Percentiles rank a stretch among this genome's conserved stretches.
Evolutionary conservation across 1,140 invertebrate genomes (phyloP).

Genomic region (Neodiprion virginianus): DNA sequence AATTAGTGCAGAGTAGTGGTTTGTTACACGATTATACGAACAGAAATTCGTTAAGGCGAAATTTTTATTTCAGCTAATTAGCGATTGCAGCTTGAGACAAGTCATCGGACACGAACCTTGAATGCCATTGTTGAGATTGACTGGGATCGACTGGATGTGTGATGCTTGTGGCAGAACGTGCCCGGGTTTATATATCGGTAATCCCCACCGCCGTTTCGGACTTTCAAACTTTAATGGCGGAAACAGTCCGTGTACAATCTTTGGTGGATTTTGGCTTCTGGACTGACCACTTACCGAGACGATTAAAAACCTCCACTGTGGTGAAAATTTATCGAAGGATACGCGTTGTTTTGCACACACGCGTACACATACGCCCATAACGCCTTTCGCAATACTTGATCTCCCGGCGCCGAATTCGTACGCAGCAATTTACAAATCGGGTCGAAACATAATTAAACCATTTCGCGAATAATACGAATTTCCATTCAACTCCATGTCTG

Average conservation of each 20-base stretch:
- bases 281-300: not conserved
- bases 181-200: not conserved
- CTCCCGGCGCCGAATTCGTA: not conserved
- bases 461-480: not conserved
- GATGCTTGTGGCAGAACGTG: not conserved
- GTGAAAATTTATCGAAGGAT: not conserved
- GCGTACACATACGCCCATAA: not conserved
- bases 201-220: not conserved
- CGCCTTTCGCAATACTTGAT: not conserved
- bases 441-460: not conserved
- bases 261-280: not conserved
- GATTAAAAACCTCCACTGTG: not conserved
- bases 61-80: too few relatives aligned
- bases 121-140: conserved; percentile 7
- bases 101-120: not conserved
- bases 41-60: too few relatives aligned
- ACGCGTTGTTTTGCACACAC: too few relatives aligned
- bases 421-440: not conserved
- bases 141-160: not conserved
- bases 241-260: not conserved
- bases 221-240: conserved; percentile 3
- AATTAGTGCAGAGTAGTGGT: not conserved
- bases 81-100: too few relatives aligned
- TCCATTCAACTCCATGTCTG: not conserved
- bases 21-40: too few relatives aligned